A percentile compares a stretch with the other conserved stretches of the same genome.
Conservation (phyloP, 2,113 vertebrate species). For the Eulacestoma nigropectus region DNA sequence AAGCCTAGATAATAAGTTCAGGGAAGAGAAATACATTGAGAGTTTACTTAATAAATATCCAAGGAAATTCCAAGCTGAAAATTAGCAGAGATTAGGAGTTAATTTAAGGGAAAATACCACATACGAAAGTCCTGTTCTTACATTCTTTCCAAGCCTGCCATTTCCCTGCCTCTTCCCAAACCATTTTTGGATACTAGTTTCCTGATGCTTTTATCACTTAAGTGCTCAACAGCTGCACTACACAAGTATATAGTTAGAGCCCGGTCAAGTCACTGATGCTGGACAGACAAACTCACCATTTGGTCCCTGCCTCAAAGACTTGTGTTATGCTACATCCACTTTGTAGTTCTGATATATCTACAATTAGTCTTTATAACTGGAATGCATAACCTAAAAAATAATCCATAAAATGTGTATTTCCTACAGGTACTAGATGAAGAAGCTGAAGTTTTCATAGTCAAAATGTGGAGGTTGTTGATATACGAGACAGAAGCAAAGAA, state of each 20-base stretch:
- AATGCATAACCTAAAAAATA: neutral
- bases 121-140: neutral
- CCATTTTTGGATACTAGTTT: neutral
- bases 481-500: slow-evolving; percentile 99
- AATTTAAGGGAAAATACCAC: neutral
- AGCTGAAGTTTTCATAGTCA: slow-evolving; percentile 98
- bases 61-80: neutral
- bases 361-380: neutral
- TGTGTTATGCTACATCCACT: neutral
- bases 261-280: neutral
- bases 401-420: neutral
- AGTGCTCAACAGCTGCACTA: neutral
- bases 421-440: slow-evolving; percentile 96
- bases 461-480: slow-evolving; percentile 99
- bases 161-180: neutral
- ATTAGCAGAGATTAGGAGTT: neutral
- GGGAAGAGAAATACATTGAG: neutral
- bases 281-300: neutral
- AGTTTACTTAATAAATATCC: neutral
- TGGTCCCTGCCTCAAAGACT: neutral
- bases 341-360: neutral
- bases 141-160: neutral
- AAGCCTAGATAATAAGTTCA: neutral
- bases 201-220: neutral
- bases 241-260: neutral